These are phyloP conservation scores for Hypercompe scribonia DNA, from an alignment of 2,888 invertebrate genomes.

Conservation along the genomic window DNA sequence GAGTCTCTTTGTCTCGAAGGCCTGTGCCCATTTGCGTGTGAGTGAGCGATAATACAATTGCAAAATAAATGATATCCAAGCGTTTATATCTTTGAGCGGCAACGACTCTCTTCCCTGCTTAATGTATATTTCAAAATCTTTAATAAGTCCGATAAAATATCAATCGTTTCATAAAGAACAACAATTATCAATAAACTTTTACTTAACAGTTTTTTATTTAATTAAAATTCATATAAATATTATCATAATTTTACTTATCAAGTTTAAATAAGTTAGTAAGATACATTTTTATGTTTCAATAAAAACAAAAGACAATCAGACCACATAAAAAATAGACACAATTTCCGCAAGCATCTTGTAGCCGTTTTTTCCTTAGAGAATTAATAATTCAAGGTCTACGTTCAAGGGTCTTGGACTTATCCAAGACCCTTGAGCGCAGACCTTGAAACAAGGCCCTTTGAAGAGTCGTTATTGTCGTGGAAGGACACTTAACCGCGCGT, in stretches of 20 bases:
- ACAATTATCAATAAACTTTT: not conserved
- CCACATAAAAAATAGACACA: conserved; percentile 4
- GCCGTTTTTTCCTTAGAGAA: conserved; percentile 32
- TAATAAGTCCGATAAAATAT: no score
- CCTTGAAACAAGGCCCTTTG: conserved; percentile 34
- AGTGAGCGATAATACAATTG: no score
- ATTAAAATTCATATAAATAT: not conserved
- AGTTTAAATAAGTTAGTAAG: no score
- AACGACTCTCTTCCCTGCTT: no score
- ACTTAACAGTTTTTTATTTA: not conserved
- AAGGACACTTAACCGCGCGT: conserved; percentile 33
- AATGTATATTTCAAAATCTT: not conserved
- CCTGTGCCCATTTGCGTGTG: no score
- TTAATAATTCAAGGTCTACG: conserved; percentile 53
- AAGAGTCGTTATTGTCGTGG: conserved; percentile 53
- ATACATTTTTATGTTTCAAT: not conserved
- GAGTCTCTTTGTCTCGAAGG: no score
- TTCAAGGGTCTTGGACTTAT: conserved; percentile 29
- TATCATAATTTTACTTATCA: not conserved
- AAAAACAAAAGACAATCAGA: not conserved
- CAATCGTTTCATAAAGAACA: no score
- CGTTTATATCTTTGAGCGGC: no score
- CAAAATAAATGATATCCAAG: no score
- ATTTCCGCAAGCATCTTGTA: conserved; percentile 24
- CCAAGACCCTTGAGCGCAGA: not conserved